Base-by-base conservation (phyloP, 2,113 vertebrate genomes). In the Phainopepla nitens region DNA sequence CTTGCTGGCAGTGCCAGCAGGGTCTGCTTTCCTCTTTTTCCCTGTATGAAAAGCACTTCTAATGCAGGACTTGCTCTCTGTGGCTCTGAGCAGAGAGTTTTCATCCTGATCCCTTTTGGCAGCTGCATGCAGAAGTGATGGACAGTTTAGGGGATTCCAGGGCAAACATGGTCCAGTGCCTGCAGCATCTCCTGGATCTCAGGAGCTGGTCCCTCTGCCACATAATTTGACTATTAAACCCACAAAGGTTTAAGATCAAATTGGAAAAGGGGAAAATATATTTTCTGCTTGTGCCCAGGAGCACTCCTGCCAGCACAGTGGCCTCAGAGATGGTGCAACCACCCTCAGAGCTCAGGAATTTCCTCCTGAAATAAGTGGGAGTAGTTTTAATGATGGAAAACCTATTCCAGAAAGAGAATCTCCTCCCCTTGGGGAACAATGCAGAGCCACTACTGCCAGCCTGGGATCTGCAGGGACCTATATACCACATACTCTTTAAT, bases 1-100 rank as follows among this genome's bases (percentile, higher is more conserved):
- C 49, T 79, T 0, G 0, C n/a, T 54, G 76, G 36, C 41, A 23
- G 18, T 33, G 16, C 41, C 1, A 1, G 17, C 10, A 7, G 23
- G 7, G 11, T n/a, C 70, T 89, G 47, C 16, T 82, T 82, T 80
- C 33, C 68, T 51, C 77, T 64, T 83, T 83, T 13, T 39, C 39
- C 41, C 73, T 2, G 0, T n/a, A 35, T 64, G 11, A 36, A 64
- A 68, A 80, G 25, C 17, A 15, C 39, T 85, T 71, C 8, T 24
- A 41, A 29, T 4, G 11, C 24, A 68, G 17, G 36, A 35, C n/a
- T 71, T 41, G 15, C 22, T 7, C 36, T 64, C 41, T 71, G 11
- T 5, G 33, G 4, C 29, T 83, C 49, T n/a, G 41, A 60, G 45
- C 50, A 57, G 33, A 62, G 51, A 23, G 41, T 79, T 79, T 50